phyloP scores from a whole-genome alignment of 2,888 invertebrate species.

The Congeria kusceri region DNA sequence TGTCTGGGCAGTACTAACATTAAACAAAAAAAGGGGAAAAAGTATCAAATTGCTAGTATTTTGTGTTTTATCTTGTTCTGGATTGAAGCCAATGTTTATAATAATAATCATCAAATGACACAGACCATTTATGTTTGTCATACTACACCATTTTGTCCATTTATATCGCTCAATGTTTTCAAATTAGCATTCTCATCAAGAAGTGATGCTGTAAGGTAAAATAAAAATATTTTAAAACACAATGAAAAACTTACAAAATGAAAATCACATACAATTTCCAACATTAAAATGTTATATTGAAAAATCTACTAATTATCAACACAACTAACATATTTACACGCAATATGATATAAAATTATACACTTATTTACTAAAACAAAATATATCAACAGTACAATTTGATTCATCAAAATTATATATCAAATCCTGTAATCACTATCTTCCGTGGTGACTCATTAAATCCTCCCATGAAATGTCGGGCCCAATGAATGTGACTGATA shows the following conservation, averaged over 20 bases:
- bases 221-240: conserved; percentile 3
- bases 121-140: conserved; percentile 65
- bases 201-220: conserved; percentile 39
- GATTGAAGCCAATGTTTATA: neutral
- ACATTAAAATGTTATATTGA: neutral
- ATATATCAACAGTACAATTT: no score
- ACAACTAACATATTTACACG: no score
- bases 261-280: neutral
- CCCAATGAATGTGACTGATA: no score
- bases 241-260: neutral
- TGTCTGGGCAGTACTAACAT: conserved; percentile 17
- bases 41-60: neutral
- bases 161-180: conserved; percentile 7
- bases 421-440: no score
- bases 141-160: conserved; percentile 61
- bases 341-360: no score
- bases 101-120: conserved; percentile 51
- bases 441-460: no score
- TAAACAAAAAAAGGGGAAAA: neutral
- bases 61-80: neutral
- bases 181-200: conserved; percentile 11
- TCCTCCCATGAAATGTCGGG: no score
- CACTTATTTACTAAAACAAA: no score
- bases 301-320: conserved; percentile 2
- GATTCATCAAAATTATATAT: no score